phyloP scores from a whole-genome alignment of 2,113 vertebrate genomes.

The Hucho hucho region DNA sequence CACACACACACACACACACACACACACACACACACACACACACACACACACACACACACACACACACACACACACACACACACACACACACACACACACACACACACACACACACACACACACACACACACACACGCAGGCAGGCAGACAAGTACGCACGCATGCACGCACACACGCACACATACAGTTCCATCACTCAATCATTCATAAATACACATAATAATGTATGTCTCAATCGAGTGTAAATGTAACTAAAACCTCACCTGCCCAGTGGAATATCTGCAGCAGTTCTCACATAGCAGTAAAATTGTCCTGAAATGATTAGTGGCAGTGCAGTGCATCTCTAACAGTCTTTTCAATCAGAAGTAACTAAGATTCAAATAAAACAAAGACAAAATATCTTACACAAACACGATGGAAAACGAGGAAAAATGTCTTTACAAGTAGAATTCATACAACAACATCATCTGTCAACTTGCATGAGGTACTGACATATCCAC shows the following conservation, averaged over 20 bases:
- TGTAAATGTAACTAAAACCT: constrained; percentile 3
- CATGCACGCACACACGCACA: not conserved
- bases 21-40: not conserved
- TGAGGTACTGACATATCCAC: constrained; percentile 70
- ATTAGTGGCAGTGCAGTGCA: constrained; percentile 52
- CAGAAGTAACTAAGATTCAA: constrained; percentile 23
- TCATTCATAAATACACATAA: constrained; percentile 7
- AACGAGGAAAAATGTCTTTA: constrained; percentile 50
- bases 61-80: not conserved
- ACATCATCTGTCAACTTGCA: constrained; percentile 62
- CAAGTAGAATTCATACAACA: constrained; percentile 58
- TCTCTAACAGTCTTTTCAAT: constrained; percentile 54
- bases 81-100: not conserved
- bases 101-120: not conserved
- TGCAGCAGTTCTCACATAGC: constrained; percentile 35
- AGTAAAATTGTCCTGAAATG: constrained; percentile 43
- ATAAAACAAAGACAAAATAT: constrained; percentile 45
- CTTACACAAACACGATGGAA: constrained; percentile 44
- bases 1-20: not conserved
- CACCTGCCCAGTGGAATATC: constrained; percentile 25
- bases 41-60: not conserved
- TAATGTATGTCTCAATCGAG: constrained; percentile 21
- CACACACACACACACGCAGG: constrained; percentile 3
- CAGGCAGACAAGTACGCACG: not conserved
- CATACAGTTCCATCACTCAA: constrained; percentile 9